Evolutionary conservation across 2,888 invertebrate species (phyloP), one percentile per base, ranked within the genome.

Genomic region (Harpalus rubripes): DNA sequence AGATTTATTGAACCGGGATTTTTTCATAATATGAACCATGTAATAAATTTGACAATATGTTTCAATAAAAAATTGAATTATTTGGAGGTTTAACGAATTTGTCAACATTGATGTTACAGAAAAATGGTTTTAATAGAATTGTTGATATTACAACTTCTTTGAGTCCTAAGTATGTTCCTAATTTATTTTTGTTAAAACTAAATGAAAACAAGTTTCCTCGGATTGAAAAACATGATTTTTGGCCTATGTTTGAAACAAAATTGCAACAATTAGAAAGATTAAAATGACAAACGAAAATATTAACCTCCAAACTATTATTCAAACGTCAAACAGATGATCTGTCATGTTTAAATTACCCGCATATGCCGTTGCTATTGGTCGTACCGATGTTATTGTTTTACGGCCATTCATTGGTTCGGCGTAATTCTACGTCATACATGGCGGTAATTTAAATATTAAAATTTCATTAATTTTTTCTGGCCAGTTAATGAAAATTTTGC

Each of bases 11-110:
- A 92, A 87, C 91, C 92, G 0, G 92, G 93, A 7, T 88, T 90
- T 0, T 94, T 94, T 87, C 88, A 89, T 18, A 92, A 93, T 85
- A 89, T 94, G 87, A 90, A 89, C 0, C 91, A 90, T 16, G 88
- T 94, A 32, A 89, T 91, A 63, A 92, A 93, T 78, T 88, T 94
- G 8, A 93, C 93, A 0, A 92, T 94, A 87, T 93, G 93, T 0
- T 93, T 92, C 87, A 94, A 94, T 87, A 91, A 91, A 1, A 90
- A 91, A 8, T 89, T 94, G 1, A 90, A 88, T 26, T 88, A 88
- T 5, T 90, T 94, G n/a, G 89, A 72, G 94, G 94, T 1, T 89
- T 94, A 56, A 87, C 86, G 0, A 93, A 92, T 86, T 91, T 94
- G 15, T 89, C 89, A 68, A 92, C 92, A 86, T 88, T 94, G 63